Evolutionary conservation across 2,797 vertebrate genomes (phyloP).

Genomic region (Lophotriccus pileatus): DNA sequence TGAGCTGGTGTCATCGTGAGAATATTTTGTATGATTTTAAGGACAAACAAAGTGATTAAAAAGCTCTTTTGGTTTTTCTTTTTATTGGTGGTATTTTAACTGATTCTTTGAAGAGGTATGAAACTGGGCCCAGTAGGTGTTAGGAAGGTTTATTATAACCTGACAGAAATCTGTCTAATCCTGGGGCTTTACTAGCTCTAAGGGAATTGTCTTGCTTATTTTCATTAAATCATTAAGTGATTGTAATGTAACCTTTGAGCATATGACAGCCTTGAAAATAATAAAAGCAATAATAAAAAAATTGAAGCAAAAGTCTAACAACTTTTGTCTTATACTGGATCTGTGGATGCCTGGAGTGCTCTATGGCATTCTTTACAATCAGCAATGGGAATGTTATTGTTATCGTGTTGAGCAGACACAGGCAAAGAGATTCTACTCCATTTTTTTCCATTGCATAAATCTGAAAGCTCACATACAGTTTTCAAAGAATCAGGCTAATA

Average conservation of each 20-base stretch:
- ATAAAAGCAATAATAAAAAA: conserved; percentile 32
- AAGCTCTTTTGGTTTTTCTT: conserved; percentile 25
- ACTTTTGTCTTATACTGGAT: background rate
- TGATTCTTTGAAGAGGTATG: conserved; percentile 65
- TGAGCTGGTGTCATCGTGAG: background rate
- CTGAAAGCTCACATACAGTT: background rate
- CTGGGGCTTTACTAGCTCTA: conserved; percentile 59
- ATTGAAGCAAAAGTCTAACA: background rate
- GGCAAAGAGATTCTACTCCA: background rate
- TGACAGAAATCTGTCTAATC: conserved; percentile 71
- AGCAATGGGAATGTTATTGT: background rate
- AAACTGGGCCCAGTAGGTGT: conserved; percentile 74
- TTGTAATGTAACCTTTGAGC: conserved; percentile 52
- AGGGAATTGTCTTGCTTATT: conserved; percentile 69
- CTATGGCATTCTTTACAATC: background rate
- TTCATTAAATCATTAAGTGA: conserved; percentile 68
- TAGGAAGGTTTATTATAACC: conserved; percentile 72
- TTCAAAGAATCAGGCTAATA: background rate
- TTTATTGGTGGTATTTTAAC: conserved; percentile 28
- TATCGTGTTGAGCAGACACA: background rate
- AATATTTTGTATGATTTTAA: conserved; percentile 40
- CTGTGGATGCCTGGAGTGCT: background rate
- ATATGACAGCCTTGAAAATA: conserved; percentile 37
- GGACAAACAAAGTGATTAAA: conserved; percentile 42
- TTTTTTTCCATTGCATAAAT: background rate